These are phyloP conservation scores for Siderastrea radians DNA, from an alignment of 92 coral and sea anemone species.

Conservation along the genomic window DNA sequence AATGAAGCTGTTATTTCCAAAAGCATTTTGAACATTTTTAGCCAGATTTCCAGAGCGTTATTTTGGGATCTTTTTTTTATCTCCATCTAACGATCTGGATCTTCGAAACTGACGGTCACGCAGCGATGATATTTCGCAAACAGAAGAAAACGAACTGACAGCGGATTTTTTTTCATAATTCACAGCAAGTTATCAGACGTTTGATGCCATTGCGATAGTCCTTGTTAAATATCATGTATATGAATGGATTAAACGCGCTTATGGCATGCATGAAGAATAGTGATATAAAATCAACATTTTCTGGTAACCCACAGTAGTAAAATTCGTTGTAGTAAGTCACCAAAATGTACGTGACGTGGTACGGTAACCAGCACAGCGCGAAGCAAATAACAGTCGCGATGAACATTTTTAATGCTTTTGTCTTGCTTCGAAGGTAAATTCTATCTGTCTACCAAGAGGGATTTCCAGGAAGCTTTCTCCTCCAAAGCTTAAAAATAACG, in stretches of 20 bases:
- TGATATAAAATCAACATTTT: constrained; percentile 29
- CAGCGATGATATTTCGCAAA: no score
- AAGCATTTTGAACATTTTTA: no score
- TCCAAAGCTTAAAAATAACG: constrained; percentile 62
- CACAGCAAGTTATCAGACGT: neutral
- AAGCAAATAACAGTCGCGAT: constrained; percentile 68
- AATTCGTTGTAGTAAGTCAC: constrained; percentile 24
- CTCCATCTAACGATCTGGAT: no score
- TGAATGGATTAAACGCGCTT: constrained; percentile 71
- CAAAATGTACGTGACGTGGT: constrained; percentile 66
- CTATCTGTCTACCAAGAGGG: constrained; percentile 15
- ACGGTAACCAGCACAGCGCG: constrained; percentile 78
- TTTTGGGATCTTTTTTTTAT: no score
- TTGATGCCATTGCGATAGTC: constrained; percentile 51
- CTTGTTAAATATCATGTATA: constrained; percentile 53
- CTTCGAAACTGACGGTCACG: no score
- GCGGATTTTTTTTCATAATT: neutral
- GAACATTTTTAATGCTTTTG: constrained; percentile 70
- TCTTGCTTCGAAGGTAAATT: constrained; percentile 35
- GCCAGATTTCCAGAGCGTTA: no score
- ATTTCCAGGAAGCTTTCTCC: constrained; percentile 63
- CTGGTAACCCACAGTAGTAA: constrained; percentile 50
- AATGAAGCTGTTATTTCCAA: no score
- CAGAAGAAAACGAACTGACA: no score
- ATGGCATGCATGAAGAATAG: constrained; percentile 45